Conservation (phyloP, 2,113 vertebrate species). For the Cinclus mexicanus region DNA sequence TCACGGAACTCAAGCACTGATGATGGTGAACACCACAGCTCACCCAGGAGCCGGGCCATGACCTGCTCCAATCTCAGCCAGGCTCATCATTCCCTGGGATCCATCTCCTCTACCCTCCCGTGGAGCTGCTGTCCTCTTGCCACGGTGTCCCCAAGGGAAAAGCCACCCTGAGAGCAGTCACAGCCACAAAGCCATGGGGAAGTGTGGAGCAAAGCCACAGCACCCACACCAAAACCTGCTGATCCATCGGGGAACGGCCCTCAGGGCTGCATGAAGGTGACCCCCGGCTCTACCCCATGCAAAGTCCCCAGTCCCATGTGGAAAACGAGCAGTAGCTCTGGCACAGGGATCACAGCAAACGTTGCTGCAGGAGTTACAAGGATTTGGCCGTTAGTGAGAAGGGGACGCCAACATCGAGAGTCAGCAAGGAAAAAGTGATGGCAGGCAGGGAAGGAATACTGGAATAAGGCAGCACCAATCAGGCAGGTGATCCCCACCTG, state of each 20-base stretch:
- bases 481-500: accelerated
- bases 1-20: neutral
- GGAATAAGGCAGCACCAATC: neutral
- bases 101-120: neutral
- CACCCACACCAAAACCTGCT: neutral
- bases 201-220: neutral
- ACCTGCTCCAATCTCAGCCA: neutral
- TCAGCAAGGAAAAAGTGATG: accelerated
- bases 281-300: neutral
- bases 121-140: neutral
- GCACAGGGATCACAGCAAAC: neutral
- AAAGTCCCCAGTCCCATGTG: accelerated
- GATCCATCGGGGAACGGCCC: accelerated
- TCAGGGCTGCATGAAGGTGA: neutral
- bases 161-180: neutral
- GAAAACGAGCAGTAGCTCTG: neutral
- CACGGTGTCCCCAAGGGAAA: neutral
- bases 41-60: neutral
- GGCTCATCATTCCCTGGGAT: neutral
- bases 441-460: accelerated
- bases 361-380: accelerated
- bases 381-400: neutral
- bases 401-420: too few species aligned
- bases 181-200: neutral
- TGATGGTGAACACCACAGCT: neutral